Evolutionary conservation across 1,140 invertebrate species (phyloP).

Genomic region (Drosophila parabipectinata): DNA sequence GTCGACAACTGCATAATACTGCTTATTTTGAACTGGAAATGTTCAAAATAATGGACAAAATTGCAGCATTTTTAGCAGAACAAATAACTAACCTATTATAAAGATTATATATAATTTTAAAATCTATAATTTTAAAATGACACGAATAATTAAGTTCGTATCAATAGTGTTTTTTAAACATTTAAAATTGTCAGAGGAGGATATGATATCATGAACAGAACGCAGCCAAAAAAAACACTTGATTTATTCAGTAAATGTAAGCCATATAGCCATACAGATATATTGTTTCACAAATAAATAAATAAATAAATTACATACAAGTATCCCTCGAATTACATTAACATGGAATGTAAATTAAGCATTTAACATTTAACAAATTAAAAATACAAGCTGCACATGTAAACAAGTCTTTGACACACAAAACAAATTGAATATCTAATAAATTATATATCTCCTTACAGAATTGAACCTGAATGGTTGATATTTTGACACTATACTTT

Average conservation of each 20-base stretch:
- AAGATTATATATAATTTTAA: no score
- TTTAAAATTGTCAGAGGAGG: no score
- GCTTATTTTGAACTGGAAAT: no score
- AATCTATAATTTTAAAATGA: no score
- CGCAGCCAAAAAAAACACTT: background rate
- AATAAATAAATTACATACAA: background rate
- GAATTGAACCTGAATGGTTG: constrained; percentile 13
- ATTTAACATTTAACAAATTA: constrained; percentile 3
- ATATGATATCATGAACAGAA: no score
- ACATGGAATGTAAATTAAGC: constrained; percentile 3
- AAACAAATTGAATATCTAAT: background rate
- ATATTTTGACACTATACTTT: constrained; percentile 53
- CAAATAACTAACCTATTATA: no score
- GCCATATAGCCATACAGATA: background rate
- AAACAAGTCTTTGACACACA: constrained; percentile 4
- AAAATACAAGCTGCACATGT: background rate
- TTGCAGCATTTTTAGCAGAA: no score
- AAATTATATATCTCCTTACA: background rate
- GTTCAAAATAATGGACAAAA: no score
- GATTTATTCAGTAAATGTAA: background rate
- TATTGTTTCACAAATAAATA: background rate
- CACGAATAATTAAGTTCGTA: no score
- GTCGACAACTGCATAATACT: no score
- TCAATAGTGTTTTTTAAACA: no score
- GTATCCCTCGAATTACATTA: constrained; percentile 17